Evolutionary conservation across 2,888 invertebrate genomes (phyloP), one percentile per base, ranked within the genome.

Genomic region (Hypsopygia costalis): DNA sequence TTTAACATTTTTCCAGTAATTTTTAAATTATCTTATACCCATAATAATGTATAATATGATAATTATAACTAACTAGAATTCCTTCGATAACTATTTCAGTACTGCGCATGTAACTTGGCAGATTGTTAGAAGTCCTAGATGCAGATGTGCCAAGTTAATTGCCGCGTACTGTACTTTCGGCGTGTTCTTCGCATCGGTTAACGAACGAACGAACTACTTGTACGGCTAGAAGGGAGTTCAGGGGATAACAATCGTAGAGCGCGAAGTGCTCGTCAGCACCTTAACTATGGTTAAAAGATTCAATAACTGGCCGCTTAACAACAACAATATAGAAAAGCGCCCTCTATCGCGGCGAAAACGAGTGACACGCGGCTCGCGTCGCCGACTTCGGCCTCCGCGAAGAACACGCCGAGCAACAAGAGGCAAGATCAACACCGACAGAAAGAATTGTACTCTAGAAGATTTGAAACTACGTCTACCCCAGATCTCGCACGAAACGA

Each of bases 1-100:
- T 85, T 85, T 85, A 89, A 89, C 88, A 86, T 81, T 86, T 80
- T 76, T 69, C 71, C 76, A 78, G 81, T 81, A 63, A 68, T 73
- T 67, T 76, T 73, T 68, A 69, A 81, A 81, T 81, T 81, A 85
- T 75, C 81, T 85, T 16, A 16, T 79, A 81, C 67, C 68, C 76
- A 69, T 70, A 63, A 73, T 69, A 75, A 67, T 72, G 74, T 65
- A 66, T 57, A 72, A 66, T 71, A 71, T 69, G 73, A 71, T 72
- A 74, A 79, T 72, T 69, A 75, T 65, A 74, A 72, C 81, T 82
- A 81, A 72, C 82, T 81, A 82, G 60, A 75, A 74, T 67, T 76
- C 55, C 67, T 63, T 69, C 49, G 71, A 63, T 71, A 76, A 75
- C 74, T 76, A 73, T 69, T 53, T 43, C 46, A 47, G 28, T 16